Base-by-base conservation (phyloP, 2,797 vertebrate genomes). In the Delichon dasypus region DNA sequence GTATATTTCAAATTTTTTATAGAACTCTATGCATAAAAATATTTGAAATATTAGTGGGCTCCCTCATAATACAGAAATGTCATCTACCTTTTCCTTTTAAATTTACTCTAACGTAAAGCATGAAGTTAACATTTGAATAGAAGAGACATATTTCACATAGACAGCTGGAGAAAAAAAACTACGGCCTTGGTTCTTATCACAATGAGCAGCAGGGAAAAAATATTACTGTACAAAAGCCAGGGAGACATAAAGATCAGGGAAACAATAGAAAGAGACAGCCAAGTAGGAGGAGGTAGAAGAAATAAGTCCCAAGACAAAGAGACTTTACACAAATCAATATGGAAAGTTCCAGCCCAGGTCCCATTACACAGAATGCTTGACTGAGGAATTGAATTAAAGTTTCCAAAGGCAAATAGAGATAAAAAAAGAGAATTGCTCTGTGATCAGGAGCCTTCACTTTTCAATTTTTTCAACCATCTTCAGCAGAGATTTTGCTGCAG, bases 241-340 rank as follows among this genome's bases (percentile, higher is more conserved):
- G 20, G 75, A 94, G 16, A 75, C 20, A 94, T 70, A 89, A 94
- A 87, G 68, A 95, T 65, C 58, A 62, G 29, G n/a, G 71, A 94
- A 90, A 91, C 64, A 84, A 85, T 61, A 91, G 62, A 72, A 94
- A 85, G 6, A 87, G 62, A 85, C 40, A 78, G 11, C 21, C 42
- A 75, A 85, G 8, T 16, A 72, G 20, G 27, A 42, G 8, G 32
- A 81, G 81, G 74, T 22, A 82, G 67, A 88, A 93, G 84, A 96
- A 96, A 84, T 82, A 94, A 67, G 45, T 79, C 67, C 48, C 60
- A 65, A 61, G 64, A 85, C 66, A 64, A 93, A 87, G 16, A 81
- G 32, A 67, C 27, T 95, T 94, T 85, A 65, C 51, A 86, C 27
- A 90, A 95, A 96, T 93, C 92, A 93, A 86, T 91, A 78, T 13